phyloP scores from a whole-genome alignment of 2,113 vertebrate species.

The Megaceryle torquata region DNA sequence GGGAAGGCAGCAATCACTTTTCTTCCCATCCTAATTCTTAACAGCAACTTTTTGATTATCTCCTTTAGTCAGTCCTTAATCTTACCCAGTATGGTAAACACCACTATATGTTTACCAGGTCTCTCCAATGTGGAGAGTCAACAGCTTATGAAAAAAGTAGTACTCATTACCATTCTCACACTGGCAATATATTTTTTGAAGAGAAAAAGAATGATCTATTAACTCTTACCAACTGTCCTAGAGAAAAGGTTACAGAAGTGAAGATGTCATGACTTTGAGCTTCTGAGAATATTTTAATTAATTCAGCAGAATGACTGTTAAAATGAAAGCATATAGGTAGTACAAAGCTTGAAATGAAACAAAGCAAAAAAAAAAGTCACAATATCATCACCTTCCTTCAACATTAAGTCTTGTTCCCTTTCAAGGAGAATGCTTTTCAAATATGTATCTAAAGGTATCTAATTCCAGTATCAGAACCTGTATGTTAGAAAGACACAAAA shows the following conservation, averaged over 20 bases:
- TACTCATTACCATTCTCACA: neutral
- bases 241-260: neutral
- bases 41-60: fast-evolving
- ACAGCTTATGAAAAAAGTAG: neutral
- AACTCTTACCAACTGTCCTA: neutral
- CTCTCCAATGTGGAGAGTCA: neutral
- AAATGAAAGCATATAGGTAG: neutral
- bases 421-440: slow-evolving; percentile 3
- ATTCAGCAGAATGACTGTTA: neutral
- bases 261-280: neutral
- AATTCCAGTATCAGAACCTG: neutral
- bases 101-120: neutral
- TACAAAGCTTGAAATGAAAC: neutral
- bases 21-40: neutral
- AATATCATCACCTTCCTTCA: neutral
- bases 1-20: neutral
- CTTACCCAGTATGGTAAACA: neutral
- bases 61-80: neutral
- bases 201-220: neutral
- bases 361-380: neutral
- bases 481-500: neutral
- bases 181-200: neutral
- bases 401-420: neutral
- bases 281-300: neutral
- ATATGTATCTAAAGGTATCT: neutral